These are phyloP conservation scores for Napeogenes inachia DNA, from an alignment of 2,888 invertebrate species.

Conservation along the genomic window DNA sequence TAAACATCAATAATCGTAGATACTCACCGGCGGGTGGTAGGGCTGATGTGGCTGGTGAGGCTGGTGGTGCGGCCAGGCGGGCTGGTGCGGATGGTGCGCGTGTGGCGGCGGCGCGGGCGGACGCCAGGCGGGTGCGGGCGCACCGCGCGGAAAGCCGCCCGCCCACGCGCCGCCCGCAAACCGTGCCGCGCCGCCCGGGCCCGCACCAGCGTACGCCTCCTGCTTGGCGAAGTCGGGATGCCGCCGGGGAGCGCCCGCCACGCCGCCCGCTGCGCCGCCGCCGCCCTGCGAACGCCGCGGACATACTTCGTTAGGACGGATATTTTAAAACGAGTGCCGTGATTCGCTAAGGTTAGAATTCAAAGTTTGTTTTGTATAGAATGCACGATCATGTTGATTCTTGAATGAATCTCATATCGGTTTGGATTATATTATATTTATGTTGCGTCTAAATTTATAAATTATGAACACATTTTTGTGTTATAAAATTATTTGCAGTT, in stretches of 20 bases:
- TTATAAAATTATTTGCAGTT: background rate
- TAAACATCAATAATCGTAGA: background rate
- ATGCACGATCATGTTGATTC: no score
- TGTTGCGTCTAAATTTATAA: slow-evolving; percentile 10
- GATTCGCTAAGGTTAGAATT: no score
- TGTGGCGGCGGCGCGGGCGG: slow-evolving; percentile 51
- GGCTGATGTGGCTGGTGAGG: slow-evolving; percentile 61
- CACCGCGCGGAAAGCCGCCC: slow-evolving; percentile 53
- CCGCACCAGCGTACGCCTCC: slow-evolving; percentile 60
- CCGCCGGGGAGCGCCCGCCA: slow-evolving; percentile 81
- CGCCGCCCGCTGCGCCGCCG: slow-evolving; percentile 56
- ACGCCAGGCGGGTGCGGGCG: slow-evolving; percentile 47
- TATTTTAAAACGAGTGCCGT: no score
- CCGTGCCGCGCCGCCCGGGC: slow-evolving; percentile 36
- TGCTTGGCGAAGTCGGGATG: slow-evolving; percentile 88
- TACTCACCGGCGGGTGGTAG: slow-evolving; percentile 54
- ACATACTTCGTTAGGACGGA: slow-evolving; percentile 54
- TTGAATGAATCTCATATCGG: no score
- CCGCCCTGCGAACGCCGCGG: slow-evolving; percentile 35
- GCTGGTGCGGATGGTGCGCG: slow-evolving; percentile 49
- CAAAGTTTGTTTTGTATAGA: no score
- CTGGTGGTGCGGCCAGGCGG: slow-evolving; percentile 58
- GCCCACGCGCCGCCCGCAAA: slow-evolving; percentile 44
- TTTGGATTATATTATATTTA: no score
- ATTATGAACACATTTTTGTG: slow-evolving; percentile 8